Conservation (phyloP, 2,888 invertebrate genomes). For the Synanthedon andrenaeformis region DNA sequence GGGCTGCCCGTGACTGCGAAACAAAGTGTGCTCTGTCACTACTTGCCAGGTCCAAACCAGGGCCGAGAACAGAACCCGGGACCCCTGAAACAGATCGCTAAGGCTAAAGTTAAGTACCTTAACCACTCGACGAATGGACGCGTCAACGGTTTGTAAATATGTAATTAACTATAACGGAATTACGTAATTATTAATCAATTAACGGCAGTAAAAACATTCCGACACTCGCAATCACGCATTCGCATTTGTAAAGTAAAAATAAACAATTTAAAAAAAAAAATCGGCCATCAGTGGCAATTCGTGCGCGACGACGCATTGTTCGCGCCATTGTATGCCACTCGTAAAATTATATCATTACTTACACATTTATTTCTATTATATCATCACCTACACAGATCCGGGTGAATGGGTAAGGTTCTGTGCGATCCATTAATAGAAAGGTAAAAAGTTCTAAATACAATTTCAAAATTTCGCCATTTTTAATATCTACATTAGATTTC, state of each 20-base stretch:
- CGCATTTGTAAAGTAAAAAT: background rate
- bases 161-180: background rate
- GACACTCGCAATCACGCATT: background rate
- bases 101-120: too few relatives aligned
- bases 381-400: background rate
- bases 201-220: background rate
- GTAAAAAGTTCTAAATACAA: too few relatives aligned
- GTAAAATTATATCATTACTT: background rate
- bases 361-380: background rate
- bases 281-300: slow-evolving; percentile 16
- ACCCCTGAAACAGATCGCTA: too few relatives aligned
- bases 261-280: slow-evolving; percentile 1
- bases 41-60: too few relatives aligned
- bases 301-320: slow-evolving; percentile 23
- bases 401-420: background rate
- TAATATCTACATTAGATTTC: too few relatives aligned
- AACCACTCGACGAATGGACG: too few relatives aligned
- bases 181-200: background rate
- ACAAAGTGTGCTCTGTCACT: too few relatives aligned
- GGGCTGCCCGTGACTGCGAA: too few relatives aligned
- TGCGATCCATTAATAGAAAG: too few relatives aligned
- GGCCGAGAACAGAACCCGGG: too few relatives aligned
- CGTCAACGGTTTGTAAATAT: too few relatives aligned
- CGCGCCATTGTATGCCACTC: background rate
- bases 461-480: too few relatives aligned